These are phyloP conservation scores for Loris lydekkerianus DNA, from an alignment of 2,797 vertebrate genomes.

Conservation along the genomic window DNA sequence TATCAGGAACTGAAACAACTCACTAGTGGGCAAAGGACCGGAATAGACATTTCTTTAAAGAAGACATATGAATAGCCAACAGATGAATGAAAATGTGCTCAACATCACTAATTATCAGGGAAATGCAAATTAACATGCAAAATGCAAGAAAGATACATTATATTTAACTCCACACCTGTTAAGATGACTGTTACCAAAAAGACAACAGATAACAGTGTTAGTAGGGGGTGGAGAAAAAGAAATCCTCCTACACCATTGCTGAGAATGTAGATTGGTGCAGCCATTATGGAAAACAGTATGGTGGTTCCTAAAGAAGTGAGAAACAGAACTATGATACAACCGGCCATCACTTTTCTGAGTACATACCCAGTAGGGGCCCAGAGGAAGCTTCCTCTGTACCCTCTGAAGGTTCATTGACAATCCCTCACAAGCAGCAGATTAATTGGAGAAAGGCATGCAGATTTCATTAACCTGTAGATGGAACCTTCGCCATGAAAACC, in stretches of 20 bases:
- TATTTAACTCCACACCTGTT: no score
- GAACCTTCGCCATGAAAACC: background rate
- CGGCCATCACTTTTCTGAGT: background rate
- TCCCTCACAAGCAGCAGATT: background rate
- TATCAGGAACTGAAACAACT: background rate
- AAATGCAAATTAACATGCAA: background rate
- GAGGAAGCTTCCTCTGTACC: background rate
- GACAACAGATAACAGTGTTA: background rate
- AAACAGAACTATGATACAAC: background rate
- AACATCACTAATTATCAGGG: background rate
- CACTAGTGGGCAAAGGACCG: background rate
- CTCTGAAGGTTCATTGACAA: background rate
- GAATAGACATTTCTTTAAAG: background rate
- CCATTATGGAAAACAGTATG: background rate
- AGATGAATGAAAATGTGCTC: background rate
- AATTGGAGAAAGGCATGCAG: background rate
- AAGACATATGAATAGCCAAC: background rate
- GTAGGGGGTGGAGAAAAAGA: background rate
- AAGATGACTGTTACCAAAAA: background rate
- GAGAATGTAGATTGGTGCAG: background rate
- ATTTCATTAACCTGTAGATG: background rate
- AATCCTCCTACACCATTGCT: background rate
- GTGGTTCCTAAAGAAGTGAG: background rate
- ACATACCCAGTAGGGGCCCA: background rate
- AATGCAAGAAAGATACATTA: no score